Conservation (phyloP, 2,797 vertebrate genomes). For the Nasua narica region DNA sequence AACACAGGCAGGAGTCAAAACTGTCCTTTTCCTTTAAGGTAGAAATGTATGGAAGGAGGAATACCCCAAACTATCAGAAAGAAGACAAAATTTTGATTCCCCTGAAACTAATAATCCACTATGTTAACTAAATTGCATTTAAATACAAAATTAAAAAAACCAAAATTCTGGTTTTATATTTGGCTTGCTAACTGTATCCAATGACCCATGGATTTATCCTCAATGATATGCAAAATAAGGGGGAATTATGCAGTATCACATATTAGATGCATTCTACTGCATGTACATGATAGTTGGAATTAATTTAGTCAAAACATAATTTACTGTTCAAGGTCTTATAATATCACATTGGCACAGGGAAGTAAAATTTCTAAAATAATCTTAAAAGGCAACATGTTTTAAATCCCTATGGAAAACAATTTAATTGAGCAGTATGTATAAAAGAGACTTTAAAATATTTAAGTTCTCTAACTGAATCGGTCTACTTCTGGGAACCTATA, state of each 20-base stretch:
- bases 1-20: constrained; percentile 7
- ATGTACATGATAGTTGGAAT: background rate
- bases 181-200: background rate
- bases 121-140: background rate
- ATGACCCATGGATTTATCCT: background rate
- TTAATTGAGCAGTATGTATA: background rate
- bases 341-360: background rate
- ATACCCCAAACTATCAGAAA: constrained; percentile 14
- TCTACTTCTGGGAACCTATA: background rate
- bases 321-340: background rate
- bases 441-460: constrained; percentile 4
- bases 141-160: background rate
- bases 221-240: background rate
- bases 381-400: background rate
- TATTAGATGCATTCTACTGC: background rate
- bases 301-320: constrained; percentile 7
- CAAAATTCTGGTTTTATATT: background rate
- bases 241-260: background rate
- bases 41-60: background rate
- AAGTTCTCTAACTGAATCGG: background rate
- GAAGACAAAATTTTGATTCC: background rate
- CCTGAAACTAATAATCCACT: background rate
- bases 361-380: constrained; percentile 14
- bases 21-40: background rate
- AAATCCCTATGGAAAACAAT: constrained; percentile 12